Evolutionary conservation across 2,888 invertebrate genomes (phyloP).

Genomic region (Acanthosepion pharaonis): DNA sequence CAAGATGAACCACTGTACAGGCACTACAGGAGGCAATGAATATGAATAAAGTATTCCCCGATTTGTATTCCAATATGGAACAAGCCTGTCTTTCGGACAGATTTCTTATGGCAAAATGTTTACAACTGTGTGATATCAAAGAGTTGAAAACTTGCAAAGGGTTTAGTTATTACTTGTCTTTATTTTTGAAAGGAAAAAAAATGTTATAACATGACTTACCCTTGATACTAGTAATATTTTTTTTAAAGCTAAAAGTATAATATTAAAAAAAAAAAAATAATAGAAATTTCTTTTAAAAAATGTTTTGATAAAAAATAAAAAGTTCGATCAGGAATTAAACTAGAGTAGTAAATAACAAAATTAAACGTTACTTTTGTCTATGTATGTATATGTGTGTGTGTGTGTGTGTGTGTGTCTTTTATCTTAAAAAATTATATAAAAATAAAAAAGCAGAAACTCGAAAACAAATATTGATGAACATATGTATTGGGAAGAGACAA

Average conservation of each 20-base stretch:
- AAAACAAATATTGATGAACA: neutral
- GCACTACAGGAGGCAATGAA: neutral
- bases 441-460: neutral
- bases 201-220: neutral
- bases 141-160: conserved; percentile 10
- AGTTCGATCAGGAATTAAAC: neutral
- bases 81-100: neutral
- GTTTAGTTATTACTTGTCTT: neutral
- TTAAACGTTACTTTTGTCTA: neutral
- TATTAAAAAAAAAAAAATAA: neutral
- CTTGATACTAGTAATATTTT: too few species aligned
- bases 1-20: neutral
- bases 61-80: conserved; percentile 15
- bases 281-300: too few species aligned
- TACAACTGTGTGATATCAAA: neutral
- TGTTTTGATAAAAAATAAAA: neutral
- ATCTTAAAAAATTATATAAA: too few species aligned
- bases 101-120: neutral
- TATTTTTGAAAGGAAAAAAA: neutral
- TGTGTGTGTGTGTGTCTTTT: too few species aligned
- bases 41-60: too few species aligned
- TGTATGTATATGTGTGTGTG: too few species aligned
- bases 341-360: neutral
- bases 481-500: neutral
- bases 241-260: too few species aligned